Evolutionary conservation across 2,113 vertebrate genomes (phyloP).

Genomic region (Ptilonorhynchus violaceus): DNA sequence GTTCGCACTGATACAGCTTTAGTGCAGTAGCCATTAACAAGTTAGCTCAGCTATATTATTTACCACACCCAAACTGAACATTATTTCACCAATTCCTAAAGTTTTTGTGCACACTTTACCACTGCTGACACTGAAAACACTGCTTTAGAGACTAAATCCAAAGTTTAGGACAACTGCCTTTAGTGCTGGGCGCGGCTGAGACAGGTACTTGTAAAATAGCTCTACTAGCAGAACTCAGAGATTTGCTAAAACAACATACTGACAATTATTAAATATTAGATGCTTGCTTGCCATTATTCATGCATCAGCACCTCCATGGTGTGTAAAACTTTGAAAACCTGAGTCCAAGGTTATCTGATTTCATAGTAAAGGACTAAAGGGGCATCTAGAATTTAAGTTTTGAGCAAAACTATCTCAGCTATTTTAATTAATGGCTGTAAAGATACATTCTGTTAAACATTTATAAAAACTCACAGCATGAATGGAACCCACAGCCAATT

Average conservation of each 20-base stretch:
- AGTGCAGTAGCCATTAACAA: background rate
- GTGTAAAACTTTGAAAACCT: slow-evolving; percentile 65
- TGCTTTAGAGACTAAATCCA: background rate
- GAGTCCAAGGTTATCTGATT: slow-evolving; percentile 56
- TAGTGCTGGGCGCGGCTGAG: background rate
- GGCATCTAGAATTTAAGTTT: slow-evolving; percentile 50
- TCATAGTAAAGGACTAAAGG: slow-evolving; percentile 47
- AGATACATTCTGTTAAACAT: slow-evolving; percentile 74
- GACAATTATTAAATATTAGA: slow-evolving; percentile 47
- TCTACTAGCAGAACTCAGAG: slow-evolving; percentile 40
- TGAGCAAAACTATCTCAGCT: slow-evolving; percentile 56
- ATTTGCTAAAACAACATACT: slow-evolving; percentile 28
- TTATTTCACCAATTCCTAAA: background rate
- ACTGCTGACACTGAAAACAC: background rate
- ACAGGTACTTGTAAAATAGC: slow-evolving; percentile 18
- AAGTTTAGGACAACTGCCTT: slow-evolving; percentile 3
- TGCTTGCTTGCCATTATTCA: slow-evolving; percentile 65
- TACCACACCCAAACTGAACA: background rate
- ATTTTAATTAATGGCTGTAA: slow-evolving; percentile 73
- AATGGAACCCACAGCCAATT: slow-evolving; percentile 69
- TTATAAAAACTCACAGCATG: slow-evolving; percentile 76
- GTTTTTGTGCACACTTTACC: background rate
- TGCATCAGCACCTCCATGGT: slow-evolving; percentile 61
- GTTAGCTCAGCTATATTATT: background rate
- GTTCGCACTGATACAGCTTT: background rate